Base-by-base conservation (phyloP, 1,140 invertebrate species). In the Conopomorpha cramerella region DNA sequence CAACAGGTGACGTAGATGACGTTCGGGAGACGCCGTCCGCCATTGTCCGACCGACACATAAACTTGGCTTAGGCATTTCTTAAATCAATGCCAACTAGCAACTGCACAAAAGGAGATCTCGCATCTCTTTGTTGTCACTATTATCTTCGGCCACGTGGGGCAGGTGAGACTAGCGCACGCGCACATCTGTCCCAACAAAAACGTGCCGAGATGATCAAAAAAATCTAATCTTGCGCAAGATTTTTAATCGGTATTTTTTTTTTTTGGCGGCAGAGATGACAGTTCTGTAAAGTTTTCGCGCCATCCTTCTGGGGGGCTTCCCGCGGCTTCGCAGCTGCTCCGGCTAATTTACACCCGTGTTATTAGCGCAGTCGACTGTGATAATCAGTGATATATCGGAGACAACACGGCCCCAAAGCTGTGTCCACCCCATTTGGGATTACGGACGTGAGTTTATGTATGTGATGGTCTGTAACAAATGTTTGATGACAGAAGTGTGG, bases 151-250 rank as follows among this genome's bases (percentile, higher is more conserved):
- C 63, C 68, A 73, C 68, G 68, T 73, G 68, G 56, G 62, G 41
- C 68, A 70, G 68, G 65, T 70, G 67, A 45, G 44, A 18, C 6
- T n/a, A n/a, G 52, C 49, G 64, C 67, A 70, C 68, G 63, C 63
- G 68, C 65, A 51, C 66, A 73, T 44, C 68, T 70, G 68, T 51
- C 43, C 34, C 30, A 41, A 51, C 43, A 51, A 57, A 56, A 55
- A 53, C 45, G 8, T 16, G 16, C 40, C 45, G 45, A n/a, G n/a
- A n/a, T n/a, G n/a, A n/a, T n/a, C n/a, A n/a, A n/a, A n/a, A n/a
- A n/a, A n/a, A n/a, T n/a, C n/a, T 42, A 53, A 51, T 56, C 62
- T 73, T 73, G 65, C 54, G 55, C 55, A 73, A 73, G 65, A 70
- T 73, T 65, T 51, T 66, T n/a, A 66, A 67, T 66, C 55, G 55